A percentile compares a stretch with the other conserved stretches of the same genome.
phyloP scores from a whole-genome alignment of 2,113 vertebrate genomes.

The Cebidichthys violaceus region DNA sequence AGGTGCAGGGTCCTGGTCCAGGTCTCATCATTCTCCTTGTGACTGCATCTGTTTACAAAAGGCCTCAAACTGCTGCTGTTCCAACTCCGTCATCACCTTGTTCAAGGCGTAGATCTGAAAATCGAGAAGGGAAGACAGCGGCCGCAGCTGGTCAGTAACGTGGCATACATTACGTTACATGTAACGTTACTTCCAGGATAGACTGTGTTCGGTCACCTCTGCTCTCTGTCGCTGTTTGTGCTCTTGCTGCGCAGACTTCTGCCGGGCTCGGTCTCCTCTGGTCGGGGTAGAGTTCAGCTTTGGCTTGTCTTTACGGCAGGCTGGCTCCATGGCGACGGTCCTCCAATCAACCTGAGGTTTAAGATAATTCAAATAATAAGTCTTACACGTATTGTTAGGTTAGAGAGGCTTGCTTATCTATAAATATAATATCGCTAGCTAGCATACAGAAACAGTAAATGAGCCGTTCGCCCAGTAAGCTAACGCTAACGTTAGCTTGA shows the following conservation, averaged over 20 bases:
- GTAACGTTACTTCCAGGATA: no score
- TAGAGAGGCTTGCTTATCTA: not conserved
- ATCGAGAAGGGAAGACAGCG: not conserved
- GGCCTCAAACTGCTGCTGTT: slow-evolving; percentile 97
- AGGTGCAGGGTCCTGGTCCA: slow-evolving; percentile 12
- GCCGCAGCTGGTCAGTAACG: not conserved
- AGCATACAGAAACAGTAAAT: not conserved
- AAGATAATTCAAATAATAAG: not conserved
- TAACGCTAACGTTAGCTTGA: not conserved
- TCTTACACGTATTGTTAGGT: not conserved
- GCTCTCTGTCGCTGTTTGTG: slow-evolving; percentile 94
- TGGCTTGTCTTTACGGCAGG: slow-evolving; percentile 87
- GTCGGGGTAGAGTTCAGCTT: slow-evolving; percentile 89
- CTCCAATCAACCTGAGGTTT: not conserved
- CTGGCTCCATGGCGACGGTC: slow-evolving; percentile 86
- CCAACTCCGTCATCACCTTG: slow-evolving; percentile 97
- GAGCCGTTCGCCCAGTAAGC: not conserved
- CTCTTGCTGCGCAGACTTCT: slow-evolving; percentile 93
- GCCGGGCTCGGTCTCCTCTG: slow-evolving; percentile 89
- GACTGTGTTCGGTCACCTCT: slow-evolving; percentile 81
- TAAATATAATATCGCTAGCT: not conserved
- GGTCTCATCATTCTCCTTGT: slow-evolving; percentile 87
- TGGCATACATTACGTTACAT: not conserved
- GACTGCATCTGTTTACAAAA: slow-evolving; percentile 98
- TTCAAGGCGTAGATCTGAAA: slow-evolving; percentile 94